Base-by-base conservation (phyloP, 2,888 invertebrate species). In the Eupithecia tripunctaria region DNA sequence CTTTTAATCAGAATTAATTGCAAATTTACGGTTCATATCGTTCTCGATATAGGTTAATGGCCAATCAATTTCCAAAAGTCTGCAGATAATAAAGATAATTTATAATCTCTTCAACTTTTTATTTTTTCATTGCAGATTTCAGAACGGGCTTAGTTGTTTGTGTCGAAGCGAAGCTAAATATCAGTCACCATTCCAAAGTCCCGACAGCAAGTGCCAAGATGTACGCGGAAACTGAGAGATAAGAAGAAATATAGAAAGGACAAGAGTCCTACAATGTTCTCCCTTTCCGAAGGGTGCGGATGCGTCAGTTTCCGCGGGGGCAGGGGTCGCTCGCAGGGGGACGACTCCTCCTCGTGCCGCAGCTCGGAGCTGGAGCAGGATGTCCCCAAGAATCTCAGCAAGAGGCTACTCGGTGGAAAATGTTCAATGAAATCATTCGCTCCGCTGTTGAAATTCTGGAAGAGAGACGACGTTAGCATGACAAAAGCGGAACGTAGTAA, bases 401-500 rank as follows among this genome's bases (percentile, higher is more conserved):
- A 87, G 73, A 85, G 89, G 76, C 82, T 93, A 60, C 85, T 92
- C 47, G 90, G 91, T 80, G 89, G 91, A 74, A 94, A 95, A 81
- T 93, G 92, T 79, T 94, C 95, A 21, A 91, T 95, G 82, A 94
- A 95, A 76, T 93, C 95, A 47, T 85, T 96, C 81, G 95, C 96
- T 81, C 96, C 96, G 0, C 95, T 97, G 84, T 94, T 96, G 79
- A 95, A 95, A 81, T 96, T 96, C 83, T 96, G 96, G 95, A 95
- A 96, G 75, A 95, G 96, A 79, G 96, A 96, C 80, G 96, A 96
- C 79, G 95, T 96, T 88, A 96, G 96, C 91, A 97, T 97, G 96
- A 96, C 96, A 29, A 96, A 96, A 88, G 96, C 96, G 72, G 97
- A 97, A 91, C 95, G 96, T 94, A 96, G 97, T 97, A 89, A 96